Conservation (phyloP, 2,888 invertebrate genomes). For the Andrena fulva region DNA sequence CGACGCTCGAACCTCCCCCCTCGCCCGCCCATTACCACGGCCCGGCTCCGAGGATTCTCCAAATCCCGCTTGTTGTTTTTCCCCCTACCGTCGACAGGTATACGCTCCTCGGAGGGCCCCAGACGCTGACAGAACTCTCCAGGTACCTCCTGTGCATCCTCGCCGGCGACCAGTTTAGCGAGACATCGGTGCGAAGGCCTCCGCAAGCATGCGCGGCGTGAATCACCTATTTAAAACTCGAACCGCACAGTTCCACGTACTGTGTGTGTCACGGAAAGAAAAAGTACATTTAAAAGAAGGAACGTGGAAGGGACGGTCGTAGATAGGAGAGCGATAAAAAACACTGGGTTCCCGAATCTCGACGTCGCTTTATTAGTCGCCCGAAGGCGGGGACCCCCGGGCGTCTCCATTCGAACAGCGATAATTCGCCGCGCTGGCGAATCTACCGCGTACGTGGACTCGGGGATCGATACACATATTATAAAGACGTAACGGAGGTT, state of each 20-base stretch:
- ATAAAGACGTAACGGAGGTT: conserved; percentile 18
- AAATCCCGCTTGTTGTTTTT: conserved; percentile 7
- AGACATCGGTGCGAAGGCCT: neutral
- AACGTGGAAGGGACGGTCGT: too few relatives aligned
- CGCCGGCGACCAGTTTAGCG: neutral
- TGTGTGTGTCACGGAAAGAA: too few relatives aligned
- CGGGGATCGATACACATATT: neutral
- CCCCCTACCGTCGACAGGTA: conserved; percentile 14
- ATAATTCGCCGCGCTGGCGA: too few relatives aligned
- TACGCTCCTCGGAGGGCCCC: neutral
- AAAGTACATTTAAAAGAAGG: too few relatives aligned
- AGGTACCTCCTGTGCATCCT: neutral
- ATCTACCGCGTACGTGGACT: neutral
- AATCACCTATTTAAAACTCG: too few relatives aligned
- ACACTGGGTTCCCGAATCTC: too few relatives aligned
- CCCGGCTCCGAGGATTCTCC: conserved; percentile 23
- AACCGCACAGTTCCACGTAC: too few relatives aligned
- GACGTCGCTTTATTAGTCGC: too few relatives aligned
- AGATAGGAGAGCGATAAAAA: too few relatives aligned
- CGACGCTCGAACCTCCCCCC: conserved; percentile 26
- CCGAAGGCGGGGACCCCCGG: too few relatives aligned
- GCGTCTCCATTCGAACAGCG: too few relatives aligned
- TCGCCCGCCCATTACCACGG: conserved; percentile 6
- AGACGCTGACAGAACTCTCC: neutral
- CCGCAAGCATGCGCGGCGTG: neutral